Evolutionary conservation across 2,113 vertebrate species (phyloP), one percentile per base, ranked within the genome.

Genomic region (Channa argus): DNA sequence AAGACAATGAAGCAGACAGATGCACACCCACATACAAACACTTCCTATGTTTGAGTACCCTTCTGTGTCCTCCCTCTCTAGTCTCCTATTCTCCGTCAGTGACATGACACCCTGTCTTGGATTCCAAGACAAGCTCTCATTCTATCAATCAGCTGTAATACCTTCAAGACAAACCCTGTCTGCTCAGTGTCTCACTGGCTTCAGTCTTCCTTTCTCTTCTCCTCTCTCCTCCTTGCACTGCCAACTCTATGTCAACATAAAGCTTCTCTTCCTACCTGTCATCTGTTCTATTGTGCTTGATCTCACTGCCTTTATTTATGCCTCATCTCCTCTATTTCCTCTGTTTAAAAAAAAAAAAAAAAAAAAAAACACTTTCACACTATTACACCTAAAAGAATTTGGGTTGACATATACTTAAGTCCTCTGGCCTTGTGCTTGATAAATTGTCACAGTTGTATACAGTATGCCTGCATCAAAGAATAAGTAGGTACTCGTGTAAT

Each of bases 121-220:
- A 74, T 73, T 72, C 13, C 58, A 58, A 79, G 74, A 83, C 63
- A 70, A 88, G 84, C 75, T 85, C 86, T 81, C 82, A 86, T 88
- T 89, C 86, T 68, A 82, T 89, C 89, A 88, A 82, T 89, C 88
- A 86, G 60, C 68, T 51, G 70, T 50, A 41, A 63, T 24, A 72
- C 65, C 77, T 78, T 51, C 63, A 80, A 79, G 88, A 88, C 80
- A 82, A 81, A 74, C 68, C 11, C 60, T 51, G 53, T 75, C 77
- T 71, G 76, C 79, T 84, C 59, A 6, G 4, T 3, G 53, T 78
- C 71, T 76, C 63, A 4, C 54, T 10, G 47, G 24, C 67, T 73
- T 56, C 64, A 45, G 5, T 65, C 59, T 74, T 36, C 46, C 43
- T 43, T 68, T 76, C 10, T 2, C 10, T 46, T 66, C 58, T 67